Conservation (phyloP, 1,140 invertebrate genomes). For the Caerostris darwini region DNA sequence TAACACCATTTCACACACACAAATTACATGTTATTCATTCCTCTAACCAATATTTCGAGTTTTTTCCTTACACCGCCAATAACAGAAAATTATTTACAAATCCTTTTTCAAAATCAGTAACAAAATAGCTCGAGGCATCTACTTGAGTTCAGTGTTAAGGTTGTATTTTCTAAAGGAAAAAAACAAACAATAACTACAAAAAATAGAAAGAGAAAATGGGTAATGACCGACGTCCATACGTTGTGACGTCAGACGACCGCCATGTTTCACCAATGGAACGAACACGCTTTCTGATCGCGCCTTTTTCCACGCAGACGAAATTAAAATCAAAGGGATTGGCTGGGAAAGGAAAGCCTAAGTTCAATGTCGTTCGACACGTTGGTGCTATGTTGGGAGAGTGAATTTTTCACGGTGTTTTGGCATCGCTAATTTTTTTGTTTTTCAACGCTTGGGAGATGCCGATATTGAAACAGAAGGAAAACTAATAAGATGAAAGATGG, state of each 20-base stretch:
- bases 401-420: not conserved
- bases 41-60: not conserved
- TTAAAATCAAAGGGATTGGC: constrained; percentile 46
- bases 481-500: not conserved
- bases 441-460: not conserved
- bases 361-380: constrained; percentile 50
- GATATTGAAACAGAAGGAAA: constrained; percentile 1
- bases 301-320: constrained; percentile 3
- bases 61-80: not conserved
- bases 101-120: not conserved
- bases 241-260: constrained; percentile 35
- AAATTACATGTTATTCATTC: not conserved
- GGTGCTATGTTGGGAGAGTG: not conserved
- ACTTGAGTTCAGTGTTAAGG: not conserved
- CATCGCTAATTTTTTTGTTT: not conserved
- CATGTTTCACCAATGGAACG: constrained; percentile 47
- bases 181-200: not conserved
- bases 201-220: constrained; percentile 29
- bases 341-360: constrained; percentile 27
- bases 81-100: not conserved
- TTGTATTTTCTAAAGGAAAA: too few species aligned
- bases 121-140: not conserved
- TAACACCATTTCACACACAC: not conserved
- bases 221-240: constrained; percentile 36
- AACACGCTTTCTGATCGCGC: constrained; percentile 10